A percentile compares a stretch with the other conserved stretches of the same genome.
These are phyloP conservation scores for Hydriomena furcata DNA, from an alignment of 2,888 invertebrate genomes.

Conservation along the genomic window DNA sequence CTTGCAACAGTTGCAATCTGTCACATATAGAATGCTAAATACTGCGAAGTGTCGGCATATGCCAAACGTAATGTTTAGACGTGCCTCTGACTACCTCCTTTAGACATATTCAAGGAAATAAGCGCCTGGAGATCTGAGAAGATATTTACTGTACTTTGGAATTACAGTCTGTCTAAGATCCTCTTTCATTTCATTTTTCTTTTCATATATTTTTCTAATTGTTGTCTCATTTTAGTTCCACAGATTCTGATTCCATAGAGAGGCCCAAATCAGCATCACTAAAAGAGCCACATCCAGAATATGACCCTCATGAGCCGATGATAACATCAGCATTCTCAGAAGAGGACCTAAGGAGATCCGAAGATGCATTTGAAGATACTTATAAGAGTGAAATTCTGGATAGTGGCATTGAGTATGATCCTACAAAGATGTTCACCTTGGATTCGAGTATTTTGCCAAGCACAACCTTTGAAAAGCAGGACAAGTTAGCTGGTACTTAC, in stretches of 20 bases:
- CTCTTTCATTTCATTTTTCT: too few relatives aligned
- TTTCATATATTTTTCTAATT: too few relatives aligned
- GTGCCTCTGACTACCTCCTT: too few relatives aligned
- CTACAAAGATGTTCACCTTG: constrained; percentile 59
- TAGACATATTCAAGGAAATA: too few relatives aligned
- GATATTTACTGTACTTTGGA: too few relatives aligned
- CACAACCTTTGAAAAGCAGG: constrained; percentile 53
- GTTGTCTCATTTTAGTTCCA: constrained; percentile 52
- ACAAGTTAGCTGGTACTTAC: constrained; percentile 59
- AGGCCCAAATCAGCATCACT: constrained; percentile 76
- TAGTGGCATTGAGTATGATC: constrained; percentile 58
- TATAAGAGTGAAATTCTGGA: constrained; percentile 62
- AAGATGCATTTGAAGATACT: constrained; percentile 68
- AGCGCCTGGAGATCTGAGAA: too few relatives aligned
- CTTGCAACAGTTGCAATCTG: too few relatives aligned
- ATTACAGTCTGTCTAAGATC: too few relatives aligned
- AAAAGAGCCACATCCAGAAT: constrained; percentile 74
- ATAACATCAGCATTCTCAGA: constrained; percentile 78
- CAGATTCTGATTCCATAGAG: constrained; percentile 75
- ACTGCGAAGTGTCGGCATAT: too few relatives aligned
- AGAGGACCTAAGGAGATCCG: constrained; percentile 73
- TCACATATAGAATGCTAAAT: too few relatives aligned
- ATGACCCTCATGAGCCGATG: constrained; percentile 79
- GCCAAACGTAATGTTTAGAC: too few relatives aligned
- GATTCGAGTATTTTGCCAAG: constrained; percentile 55